phyloP scores from a whole-genome alignment of 2,888 invertebrate species.

The Thalpophila matura region DNA sequence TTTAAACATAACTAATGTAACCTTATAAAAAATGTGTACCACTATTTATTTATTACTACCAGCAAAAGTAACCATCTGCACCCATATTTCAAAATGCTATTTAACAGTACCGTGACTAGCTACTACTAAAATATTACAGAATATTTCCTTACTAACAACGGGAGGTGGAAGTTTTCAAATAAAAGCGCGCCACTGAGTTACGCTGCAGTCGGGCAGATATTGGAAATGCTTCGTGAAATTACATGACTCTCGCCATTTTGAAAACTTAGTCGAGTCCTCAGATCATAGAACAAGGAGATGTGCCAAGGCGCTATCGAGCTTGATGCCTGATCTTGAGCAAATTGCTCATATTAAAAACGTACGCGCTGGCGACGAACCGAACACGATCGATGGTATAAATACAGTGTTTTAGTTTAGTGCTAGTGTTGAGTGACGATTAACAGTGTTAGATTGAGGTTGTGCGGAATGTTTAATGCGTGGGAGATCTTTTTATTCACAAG shows the following conservation, averaged over 20 bases:
- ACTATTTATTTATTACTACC: conserved; percentile 6
- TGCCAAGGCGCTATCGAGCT: too few relatives aligned
- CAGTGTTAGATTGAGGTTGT: too few relatives aligned
- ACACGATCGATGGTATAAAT: too few relatives aligned
- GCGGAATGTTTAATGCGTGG: too few relatives aligned
- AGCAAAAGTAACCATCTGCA: background rate
- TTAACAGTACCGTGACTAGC: conserved; percentile 41
- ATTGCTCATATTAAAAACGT: too few relatives aligned
- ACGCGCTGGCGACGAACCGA: too few relatives aligned
- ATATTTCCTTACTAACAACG: conserved; percentile 64
- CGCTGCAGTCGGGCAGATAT: conserved; percentile 60
- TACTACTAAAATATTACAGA: conserved; percentile 55
- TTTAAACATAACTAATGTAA: too few relatives aligned
- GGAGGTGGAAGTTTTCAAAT: conserved; percentile 78
- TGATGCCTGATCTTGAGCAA: too few relatives aligned
- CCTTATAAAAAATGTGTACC: background rate
- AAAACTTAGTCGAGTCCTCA: conserved; percentile 22
- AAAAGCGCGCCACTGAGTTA: conserved; percentile 64
- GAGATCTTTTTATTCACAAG: too few relatives aligned
- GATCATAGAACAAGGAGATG: too few relatives aligned
- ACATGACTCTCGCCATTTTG: conserved; percentile 29
- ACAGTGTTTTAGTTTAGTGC: too few relatives aligned
- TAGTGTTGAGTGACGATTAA: too few relatives aligned
- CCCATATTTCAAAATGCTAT: conserved; percentile 24
- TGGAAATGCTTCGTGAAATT: conserved; percentile 63